Base-by-base conservation (phyloP, 2,113 vertebrate species). In the Cariama cristata region DNA sequence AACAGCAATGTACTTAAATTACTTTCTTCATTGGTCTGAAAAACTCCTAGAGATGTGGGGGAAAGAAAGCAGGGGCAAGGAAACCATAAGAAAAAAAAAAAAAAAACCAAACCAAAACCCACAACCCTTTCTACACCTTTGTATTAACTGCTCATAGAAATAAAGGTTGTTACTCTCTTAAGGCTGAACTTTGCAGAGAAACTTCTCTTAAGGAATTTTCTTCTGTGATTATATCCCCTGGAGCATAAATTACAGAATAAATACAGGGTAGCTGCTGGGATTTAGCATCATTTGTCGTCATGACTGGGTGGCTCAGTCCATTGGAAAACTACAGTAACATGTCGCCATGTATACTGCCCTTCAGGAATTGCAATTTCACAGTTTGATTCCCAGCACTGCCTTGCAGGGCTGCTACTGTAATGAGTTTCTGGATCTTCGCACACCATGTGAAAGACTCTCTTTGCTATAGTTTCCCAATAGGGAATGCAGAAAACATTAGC, bases 351-450 rank as follows among this genome's bases (percentile, higher is more conserved):
- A 79, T 52, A 64, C 72, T 88, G 49, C 86, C 77, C 91, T 95
- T 40, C 90, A 96, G 87, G 86, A 97, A 69, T 55, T 91, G 93
- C 96, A 98, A 89, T 98, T 98, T 98, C 97, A 97, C 97, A 98
- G 85, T 97, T 98, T 98, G 92, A 84, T 97, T 98, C 93, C 93
- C 94, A 96, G 87, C 50, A 3, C 73, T 95, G 96, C 96, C 95
- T 97, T 47, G 79, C 56, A 47, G 97, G 75, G 52, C 76, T 97
- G 83, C 95, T 96, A 35, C 96, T 4, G 14, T 97, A 86, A 97
- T 97, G 97, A 97, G 94, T 93, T 98, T 89, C 94, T 94, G 92
- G 83, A 92, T 96, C 91, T 71, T 79, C 90, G 87, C 75, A 82
- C 55, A 52, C 72, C 66, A n/a, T 19, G 49, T 79, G 89, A 97